Conservation (phyloP, 2,888 invertebrate genomes). For the Aspidiotus rigidus region DNA sequence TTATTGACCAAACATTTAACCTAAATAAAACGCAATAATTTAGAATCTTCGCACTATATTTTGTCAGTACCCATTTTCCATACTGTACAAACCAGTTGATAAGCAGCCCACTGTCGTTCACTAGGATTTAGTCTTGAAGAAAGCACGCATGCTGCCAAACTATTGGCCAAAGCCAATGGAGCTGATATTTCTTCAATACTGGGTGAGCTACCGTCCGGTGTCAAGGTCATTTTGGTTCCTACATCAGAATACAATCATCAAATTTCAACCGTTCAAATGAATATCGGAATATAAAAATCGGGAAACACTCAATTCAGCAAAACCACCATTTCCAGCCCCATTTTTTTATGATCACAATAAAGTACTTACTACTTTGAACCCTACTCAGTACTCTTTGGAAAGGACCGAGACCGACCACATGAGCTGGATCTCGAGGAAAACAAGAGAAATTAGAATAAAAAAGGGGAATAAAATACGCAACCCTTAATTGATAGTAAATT, state of each 20-base stretch:
- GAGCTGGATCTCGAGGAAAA: too few species aligned
- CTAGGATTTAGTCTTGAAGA: constrained; percentile 48
- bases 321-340: too few species aligned
- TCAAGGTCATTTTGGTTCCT: not conserved
- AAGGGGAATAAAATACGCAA: too few species aligned
- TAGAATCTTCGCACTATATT: not conserved
- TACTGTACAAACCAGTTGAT: constrained; percentile 47
- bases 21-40: constrained; percentile 37
- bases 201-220: not conserved
- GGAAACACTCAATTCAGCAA: too few species aligned
- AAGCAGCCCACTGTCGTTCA: constrained; percentile 53
- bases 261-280: too few species aligned
- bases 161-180: constrained; percentile 51
- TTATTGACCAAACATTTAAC: constrained; percentile 45
- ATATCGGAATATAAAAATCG: too few species aligned
- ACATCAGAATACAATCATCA: not conserved
- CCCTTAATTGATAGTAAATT: too few species aligned
- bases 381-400: too few species aligned
- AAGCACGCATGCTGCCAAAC: constrained; percentile 52
- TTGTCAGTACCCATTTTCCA: not conserved
- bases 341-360: too few species aligned
- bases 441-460: too few species aligned
- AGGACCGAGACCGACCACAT: too few species aligned
- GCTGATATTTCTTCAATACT: constrained; percentile 21
- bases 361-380: too few species aligned